These are phyloP conservation scores for Gephyroberyx darwinii DNA, from an alignment of 2,797 vertebrate genomes.

Conservation along the genomic window DNA sequence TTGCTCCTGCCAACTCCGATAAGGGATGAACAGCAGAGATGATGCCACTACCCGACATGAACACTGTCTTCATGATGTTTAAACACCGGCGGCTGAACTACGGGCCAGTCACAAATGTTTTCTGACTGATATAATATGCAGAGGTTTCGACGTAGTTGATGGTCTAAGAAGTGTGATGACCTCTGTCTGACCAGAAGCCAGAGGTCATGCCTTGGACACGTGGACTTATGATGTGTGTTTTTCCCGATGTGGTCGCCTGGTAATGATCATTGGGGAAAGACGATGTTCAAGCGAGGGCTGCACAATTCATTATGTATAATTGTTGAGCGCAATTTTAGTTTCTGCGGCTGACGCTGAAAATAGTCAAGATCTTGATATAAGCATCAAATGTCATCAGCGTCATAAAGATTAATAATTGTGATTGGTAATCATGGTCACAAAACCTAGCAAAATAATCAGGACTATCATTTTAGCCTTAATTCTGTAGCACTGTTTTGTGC, in stretches of 20 bases:
- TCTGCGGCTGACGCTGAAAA: not conserved
- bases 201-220: not conserved
- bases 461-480: slow-evolving; percentile 28
- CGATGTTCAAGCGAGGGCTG: not conserved
- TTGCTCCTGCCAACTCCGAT: not conserved
- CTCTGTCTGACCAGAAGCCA: not conserved
- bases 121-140: not conserved
- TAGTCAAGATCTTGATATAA: not conserved
- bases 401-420: slow-evolving; percentile 28
- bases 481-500: not conserved
- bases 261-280: too few species aligned
- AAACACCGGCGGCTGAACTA: not conserved
- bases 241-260: not conserved
- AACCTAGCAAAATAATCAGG: slow-evolving; percentile 28
- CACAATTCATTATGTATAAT: not conserved
- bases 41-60: not conserved
- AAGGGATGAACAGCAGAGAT: not conserved
- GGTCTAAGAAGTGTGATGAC: not conserved
- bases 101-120: not conserved
- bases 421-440: slow-evolving; percentile 25
- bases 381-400: not conserved
- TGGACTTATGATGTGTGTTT: not conserved
- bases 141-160: not conserved
- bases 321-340: not conserved
- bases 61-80: not conserved